Evolutionary conservation across 2,888 invertebrate species (phyloP).

Genomic region (Lasioglossum calceatum): DNA sequence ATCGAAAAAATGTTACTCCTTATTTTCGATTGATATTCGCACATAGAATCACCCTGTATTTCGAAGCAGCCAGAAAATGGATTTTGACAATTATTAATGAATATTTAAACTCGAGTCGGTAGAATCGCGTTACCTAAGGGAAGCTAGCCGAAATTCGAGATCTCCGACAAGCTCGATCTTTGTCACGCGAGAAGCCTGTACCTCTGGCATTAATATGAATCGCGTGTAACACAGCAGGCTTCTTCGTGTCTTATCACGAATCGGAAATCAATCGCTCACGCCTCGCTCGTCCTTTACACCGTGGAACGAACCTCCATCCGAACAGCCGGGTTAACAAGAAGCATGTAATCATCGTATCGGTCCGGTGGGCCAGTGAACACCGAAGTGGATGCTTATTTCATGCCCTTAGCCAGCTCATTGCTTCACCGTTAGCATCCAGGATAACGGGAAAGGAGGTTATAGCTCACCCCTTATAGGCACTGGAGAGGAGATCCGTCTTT

Average conservation of each 20-base stretch:
- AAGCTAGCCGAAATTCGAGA: too few relatives aligned
- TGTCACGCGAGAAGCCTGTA: too few relatives aligned
- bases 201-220: too few relatives aligned
- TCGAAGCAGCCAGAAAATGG: too few relatives aligned
- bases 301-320: slow-evolving; percentile 26
- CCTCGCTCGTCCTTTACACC: slow-evolving; percentile 32
- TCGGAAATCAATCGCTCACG: slow-evolving; percentile 52
- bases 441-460: background rate
- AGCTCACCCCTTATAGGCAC: background rate
- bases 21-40: too few relatives aligned
- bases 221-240: background rate
- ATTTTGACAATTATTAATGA: too few relatives aligned
- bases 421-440: slow-evolving; percentile 6
- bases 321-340: slow-evolving; percentile 30
- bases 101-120: too few relatives aligned
- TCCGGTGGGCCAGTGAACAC: slow-evolving; percentile 16
- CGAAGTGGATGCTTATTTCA: slow-evolving; percentile 32
- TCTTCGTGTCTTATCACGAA: slow-evolving; percentile 50
- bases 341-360: slow-evolving; percentile 42
- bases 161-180: too few relatives aligned
- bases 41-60: too few relatives aligned
- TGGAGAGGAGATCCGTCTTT: slow-evolving; percentile 56
- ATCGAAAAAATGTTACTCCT: too few relatives aligned
- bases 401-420: slow-evolving; percentile 49
- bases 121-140: too few relatives aligned